These are phyloP conservation scores for Spodoptera litura DNA, from an alignment of 1,140 invertebrate genomes.

Conservation along the genomic window DNA sequence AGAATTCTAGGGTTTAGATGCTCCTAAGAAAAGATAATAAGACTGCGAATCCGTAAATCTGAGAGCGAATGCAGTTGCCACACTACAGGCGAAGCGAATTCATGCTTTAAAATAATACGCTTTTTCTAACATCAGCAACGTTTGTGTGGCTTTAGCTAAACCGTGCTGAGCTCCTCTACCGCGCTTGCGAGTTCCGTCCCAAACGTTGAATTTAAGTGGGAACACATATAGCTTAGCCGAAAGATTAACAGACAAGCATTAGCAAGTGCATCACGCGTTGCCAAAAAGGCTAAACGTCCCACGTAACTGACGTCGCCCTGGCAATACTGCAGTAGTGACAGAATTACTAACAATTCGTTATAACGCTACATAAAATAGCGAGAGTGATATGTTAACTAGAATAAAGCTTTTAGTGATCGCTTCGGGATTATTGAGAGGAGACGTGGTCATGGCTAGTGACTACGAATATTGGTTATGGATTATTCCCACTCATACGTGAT, in stretches of 20 bases:
- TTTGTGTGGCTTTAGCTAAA: neutral
- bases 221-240: conserved; percentile 20
- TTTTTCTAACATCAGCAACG: too few species aligned
- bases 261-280: conserved; percentile 1
- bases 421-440: neutral
- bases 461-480: too few species aligned
- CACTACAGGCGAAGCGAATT: too few species aligned
- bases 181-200: neutral
- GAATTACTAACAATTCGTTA: conserved; percentile 10
- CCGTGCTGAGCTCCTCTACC: neutral
- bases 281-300: conserved; percentile 1
- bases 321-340: too few species aligned
- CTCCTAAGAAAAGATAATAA: too few species aligned
- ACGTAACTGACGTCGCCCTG: too few species aligned
- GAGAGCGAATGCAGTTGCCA: too few species aligned
- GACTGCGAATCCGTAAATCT: too few species aligned
- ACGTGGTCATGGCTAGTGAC: too few species aligned
- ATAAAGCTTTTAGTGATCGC: neutral
- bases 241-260: conserved; percentile 28
- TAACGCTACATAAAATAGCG: neutral
- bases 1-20: conserved; percentile 13
- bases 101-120: too few species aligned
- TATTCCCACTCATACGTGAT: too few species aligned
- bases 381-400: conserved; percentile 1
- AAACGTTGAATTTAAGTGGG: neutral